Evolutionary conservation across 2,797 vertebrate species (phyloP).

Genomic region (Rhodeus uyekii): DNA sequence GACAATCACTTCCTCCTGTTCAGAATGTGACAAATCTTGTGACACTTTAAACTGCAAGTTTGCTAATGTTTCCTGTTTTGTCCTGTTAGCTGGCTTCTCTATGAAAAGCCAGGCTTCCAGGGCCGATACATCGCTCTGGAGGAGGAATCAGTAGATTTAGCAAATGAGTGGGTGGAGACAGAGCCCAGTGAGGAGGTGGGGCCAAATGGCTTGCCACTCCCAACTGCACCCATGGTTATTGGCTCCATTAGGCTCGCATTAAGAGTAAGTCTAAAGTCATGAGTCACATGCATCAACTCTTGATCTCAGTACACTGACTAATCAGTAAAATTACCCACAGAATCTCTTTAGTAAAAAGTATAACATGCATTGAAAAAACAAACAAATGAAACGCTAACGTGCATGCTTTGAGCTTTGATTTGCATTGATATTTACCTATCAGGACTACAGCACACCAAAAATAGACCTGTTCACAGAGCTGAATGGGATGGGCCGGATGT

Average conservation of each 20-base stretch:
- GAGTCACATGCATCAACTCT: neutral
- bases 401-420: neutral
- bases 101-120: conserved; percentile 93
- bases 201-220: conserved; percentile 63
- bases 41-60: neutral
- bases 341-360: neutral
- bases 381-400: neutral
- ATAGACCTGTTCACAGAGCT: conserved; percentile 92
- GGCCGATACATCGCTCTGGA: conserved; percentile 87
- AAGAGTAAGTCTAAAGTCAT: conserved; percentile 76
- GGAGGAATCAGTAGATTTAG: conserved; percentile 87
- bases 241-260: conserved; percentile 90
- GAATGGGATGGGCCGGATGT: conserved; percentile 83
- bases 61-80: conserved; percentile 8
- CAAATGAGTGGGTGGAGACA: conserved; percentile 84
- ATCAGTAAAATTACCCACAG: neutral
- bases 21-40: neutral
- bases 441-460: conserved; percentile 89
- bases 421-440: conserved; percentile 28
- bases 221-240: conserved; percentile 79
- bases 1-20: neutral
- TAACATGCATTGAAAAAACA: neutral
- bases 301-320: neutral
- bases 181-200: conserved; percentile 65
- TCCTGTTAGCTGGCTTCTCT: conserved; percentile 89